A percentile compares a stretch with the other conserved stretches of the same genome.
phyloP scores from a whole-genome alignment of 2,797 vertebrate species.

The Anguilla anguilla region DNA sequence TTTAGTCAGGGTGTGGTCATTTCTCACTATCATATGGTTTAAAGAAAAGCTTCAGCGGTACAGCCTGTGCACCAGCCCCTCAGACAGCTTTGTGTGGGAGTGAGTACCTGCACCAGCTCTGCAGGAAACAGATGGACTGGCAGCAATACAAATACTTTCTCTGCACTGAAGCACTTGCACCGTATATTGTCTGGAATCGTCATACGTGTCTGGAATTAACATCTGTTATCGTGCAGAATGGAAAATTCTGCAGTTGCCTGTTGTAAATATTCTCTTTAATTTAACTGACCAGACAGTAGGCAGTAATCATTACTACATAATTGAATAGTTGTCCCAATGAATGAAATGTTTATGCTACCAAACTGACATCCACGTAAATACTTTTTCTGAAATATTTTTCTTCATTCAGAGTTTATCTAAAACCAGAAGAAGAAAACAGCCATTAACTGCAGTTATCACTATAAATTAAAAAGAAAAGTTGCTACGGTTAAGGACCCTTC shows the following conservation, averaged over 20 bases:
- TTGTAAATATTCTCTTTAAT: background rate
- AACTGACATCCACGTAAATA: background rate
- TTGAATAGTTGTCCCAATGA: background rate
- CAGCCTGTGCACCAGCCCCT: background rate
- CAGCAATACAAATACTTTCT: background rate
- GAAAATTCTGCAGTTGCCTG: background rate
- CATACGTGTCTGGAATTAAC: background rate
- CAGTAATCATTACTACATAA: background rate
- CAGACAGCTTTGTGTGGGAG: background rate
- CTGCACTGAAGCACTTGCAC: background rate
- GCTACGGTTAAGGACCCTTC: background rate
- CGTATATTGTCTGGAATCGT: too few relatives aligned
- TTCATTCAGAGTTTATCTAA: background rate
- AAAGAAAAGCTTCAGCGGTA: background rate
- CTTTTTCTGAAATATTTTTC: background rate
- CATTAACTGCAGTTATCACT: background rate
- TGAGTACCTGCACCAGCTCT: conserved; percentile 5
- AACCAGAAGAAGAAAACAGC: background rate
- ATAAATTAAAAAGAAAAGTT: background rate
- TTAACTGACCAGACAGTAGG: background rate
- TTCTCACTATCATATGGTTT: background rate
- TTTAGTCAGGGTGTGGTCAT: background rate
- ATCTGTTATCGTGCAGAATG: background rate
- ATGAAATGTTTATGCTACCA: background rate
- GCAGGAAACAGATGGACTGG: background rate